These are phyloP conservation scores for Metacarcinus magister DNA, from an alignment of 2,888 invertebrate genomes.

Conservation along the genomic window DNA sequence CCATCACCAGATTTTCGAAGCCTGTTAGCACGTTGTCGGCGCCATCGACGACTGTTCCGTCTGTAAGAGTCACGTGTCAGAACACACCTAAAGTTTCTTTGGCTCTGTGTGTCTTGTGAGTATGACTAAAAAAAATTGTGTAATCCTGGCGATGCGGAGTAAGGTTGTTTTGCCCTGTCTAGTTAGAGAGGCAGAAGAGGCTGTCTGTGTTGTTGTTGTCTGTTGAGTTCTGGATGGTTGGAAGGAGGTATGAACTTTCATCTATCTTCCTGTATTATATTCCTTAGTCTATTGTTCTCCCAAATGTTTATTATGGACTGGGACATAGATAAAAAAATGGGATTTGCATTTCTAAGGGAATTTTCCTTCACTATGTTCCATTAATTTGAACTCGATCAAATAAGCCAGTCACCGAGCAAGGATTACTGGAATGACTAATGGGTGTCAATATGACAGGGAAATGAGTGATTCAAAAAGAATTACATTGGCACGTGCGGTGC, in stretches of 20 bases:
- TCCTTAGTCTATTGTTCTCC: neutral
- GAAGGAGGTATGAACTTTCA: neutral
- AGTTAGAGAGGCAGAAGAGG: neutral
- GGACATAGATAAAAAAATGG: neutral
- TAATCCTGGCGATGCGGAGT: neutral
- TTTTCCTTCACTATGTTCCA: neutral
- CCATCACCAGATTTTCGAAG: conserved; percentile 47
- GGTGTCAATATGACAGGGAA: no score
- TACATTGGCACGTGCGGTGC: no score
- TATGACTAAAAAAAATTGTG: neutral
- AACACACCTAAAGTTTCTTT: neutral
- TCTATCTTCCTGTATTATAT: neutral
- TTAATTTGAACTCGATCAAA: neutral
- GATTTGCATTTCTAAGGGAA: neutral
- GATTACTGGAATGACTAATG: neutral
- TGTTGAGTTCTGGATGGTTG: neutral
- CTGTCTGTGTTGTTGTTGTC: neutral
- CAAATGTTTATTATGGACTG: neutral
- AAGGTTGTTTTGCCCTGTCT: neutral
- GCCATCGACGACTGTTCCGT: conserved; percentile 51
- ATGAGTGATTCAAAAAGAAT: no score
- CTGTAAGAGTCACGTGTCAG: conserved; percentile 70
- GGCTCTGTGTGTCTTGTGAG: neutral
- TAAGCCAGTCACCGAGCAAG: neutral
- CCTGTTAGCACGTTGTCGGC: conserved; percentile 47